Evolutionary conservation across 2,113 vertebrate genomes (phyloP).

Genomic region (Anolis carolinensis): DNA sequence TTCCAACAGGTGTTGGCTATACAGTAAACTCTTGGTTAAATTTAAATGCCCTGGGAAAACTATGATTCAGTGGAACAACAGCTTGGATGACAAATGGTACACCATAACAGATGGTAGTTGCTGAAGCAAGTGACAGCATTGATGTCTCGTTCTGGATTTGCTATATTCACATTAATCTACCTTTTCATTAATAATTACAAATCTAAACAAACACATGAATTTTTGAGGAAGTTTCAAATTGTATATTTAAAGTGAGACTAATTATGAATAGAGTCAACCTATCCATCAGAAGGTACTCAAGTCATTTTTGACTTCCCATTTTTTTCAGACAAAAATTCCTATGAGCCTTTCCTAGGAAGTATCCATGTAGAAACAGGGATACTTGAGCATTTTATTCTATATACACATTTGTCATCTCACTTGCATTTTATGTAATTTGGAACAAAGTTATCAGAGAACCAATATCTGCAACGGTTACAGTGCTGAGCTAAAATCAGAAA

Average conservation of each 20-base stretch:
- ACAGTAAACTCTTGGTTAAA: slow-evolving; percentile 26
- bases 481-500: no score
- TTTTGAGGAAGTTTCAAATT: background rate
- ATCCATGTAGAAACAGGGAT: background rate
- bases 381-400: background rate
- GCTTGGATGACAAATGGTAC: slow-evolving; percentile 25
- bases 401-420: background rate
- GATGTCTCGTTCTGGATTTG: slow-evolving; percentile 9
- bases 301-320: background rate
- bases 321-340: background rate
- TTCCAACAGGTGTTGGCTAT: slow-evolving; percentile 22
- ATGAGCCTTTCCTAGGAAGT: background rate
- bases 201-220: background rate
- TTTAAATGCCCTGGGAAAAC: slow-evolving; percentile 36
- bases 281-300: background rate
- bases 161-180: background rate
- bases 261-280: background rate
- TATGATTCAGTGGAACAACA: slow-evolving; percentile 22
- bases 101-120: background rate
- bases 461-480: no score
- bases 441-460: no score
- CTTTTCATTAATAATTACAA: slow-evolving; percentile 32
- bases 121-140: slow-evolving; percentile 26
- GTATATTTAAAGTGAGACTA: slow-evolving; percentile 16
- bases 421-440: background rate